phyloP scores from a whole-genome alignment of 2,888 invertebrate species.

The Synergus laeviventris region DNA sequence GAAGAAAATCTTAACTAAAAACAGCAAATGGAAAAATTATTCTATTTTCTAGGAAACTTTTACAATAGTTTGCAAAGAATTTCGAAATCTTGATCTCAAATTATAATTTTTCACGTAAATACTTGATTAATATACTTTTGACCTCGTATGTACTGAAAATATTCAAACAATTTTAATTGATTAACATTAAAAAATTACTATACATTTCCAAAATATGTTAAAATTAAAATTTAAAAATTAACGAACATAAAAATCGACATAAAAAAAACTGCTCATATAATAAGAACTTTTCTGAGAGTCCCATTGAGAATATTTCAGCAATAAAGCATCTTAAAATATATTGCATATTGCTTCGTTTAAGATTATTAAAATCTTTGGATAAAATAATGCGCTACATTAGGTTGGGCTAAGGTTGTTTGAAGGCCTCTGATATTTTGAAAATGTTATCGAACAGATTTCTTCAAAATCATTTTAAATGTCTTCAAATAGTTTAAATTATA shows the following conservation, averaged over 20 bases:
- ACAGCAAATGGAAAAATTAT: not conserved
- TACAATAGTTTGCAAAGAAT: too few relatives aligned
- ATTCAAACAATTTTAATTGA: too few relatives aligned
- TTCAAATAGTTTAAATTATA: too few relatives aligned
- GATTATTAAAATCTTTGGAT: constrained; percentile 11
- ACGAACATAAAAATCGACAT: not conserved
- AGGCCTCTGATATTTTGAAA: too few relatives aligned
- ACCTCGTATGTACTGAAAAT: too few relatives aligned
- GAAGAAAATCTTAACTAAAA: not conserved
- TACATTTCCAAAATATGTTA: too few relatives aligned
- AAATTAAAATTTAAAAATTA: not conserved
- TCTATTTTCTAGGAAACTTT: not conserved
- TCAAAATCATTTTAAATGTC: too few relatives aligned
- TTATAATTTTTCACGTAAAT: too few relatives aligned
- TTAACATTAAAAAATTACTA: too few relatives aligned
- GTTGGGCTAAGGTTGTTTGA: not conserved
- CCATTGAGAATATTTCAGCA: not conserved
- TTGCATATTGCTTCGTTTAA: constrained; percentile 21
- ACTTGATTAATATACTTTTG: too few relatives aligned
- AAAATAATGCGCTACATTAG: not conserved
- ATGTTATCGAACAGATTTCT: too few relatives aligned
- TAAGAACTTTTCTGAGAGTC: not conserved
- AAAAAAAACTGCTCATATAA: not conserved
- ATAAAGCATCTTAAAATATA: constrained; percentile 9
- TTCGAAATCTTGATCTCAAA: too few relatives aligned